Base-by-base conservation (phyloP, 92 coral and sea anemone species). In the Porites lobata region DNA sequence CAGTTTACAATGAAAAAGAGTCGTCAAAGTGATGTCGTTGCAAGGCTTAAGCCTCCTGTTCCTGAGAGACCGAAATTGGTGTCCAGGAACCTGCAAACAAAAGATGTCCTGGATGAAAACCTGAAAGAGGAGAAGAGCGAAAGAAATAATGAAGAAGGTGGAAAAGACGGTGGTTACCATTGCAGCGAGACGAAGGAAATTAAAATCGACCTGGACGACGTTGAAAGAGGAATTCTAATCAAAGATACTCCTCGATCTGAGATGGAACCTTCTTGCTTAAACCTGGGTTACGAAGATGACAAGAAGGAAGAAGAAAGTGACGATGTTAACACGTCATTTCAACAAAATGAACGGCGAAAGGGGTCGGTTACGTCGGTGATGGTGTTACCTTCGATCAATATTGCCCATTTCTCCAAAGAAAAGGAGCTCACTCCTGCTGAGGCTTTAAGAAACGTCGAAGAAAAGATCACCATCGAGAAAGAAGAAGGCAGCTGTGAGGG, bases 401-500 rank as follows among this genome's bases (percentile, higher is more conserved):
- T 15, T 63, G 57, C 50, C 2, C 53, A 38, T 0, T 7, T 8
- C 15, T 2, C 57, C 13, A 10, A 6, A 22, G 1, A 13, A 50
- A 32, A 78, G 5, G 71, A 62, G 21, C 0, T 2, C 6, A 4
- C 58, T 14, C 7, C 43, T 57, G 6, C 72, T 14, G 17, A 56
- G 61, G 3, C 61, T 56, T 8, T 56, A 50, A 50, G 18, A 54
- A 56, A 6, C 15, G 32, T 29, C 54, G 50, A 43, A 11, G 50
- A 47, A n/a, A 64, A 47, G 57, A 63, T 64, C n/a, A 72, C 20
- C 50, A 50, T 47, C 38, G 19, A 10, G 43, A 7, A 24, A 7
- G 77, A 18, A n/a, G 75, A 73, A 43, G 81, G 64, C 8, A 50
- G 72, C 66, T 65, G 69, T 18, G 89, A 69, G 1, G 87, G 67